Base-by-base conservation (phyloP, 2,113 vertebrate species). In the Plecturocebus donacophilus region DNA sequence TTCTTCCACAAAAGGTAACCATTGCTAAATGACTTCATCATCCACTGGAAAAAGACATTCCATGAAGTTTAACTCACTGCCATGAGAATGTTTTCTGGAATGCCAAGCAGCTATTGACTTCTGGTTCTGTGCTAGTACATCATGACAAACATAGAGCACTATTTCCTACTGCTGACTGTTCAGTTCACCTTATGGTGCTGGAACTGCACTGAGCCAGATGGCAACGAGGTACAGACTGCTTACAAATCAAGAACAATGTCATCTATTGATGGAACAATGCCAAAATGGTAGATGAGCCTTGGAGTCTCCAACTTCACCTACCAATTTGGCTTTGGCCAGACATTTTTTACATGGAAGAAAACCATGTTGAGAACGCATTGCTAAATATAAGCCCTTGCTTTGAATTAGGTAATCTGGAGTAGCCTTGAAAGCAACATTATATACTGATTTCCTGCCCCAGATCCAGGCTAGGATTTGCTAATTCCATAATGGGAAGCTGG, bases 1-100 rank as follows among this genome's bases (percentile, higher is more conserved):
- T 98, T 97, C 93, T 97, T 97, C 95, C 89, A 91, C 75, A 97
- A 97, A 97, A 97, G 96, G 96, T 93, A 97, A 97, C 58, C 77
- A 61, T 77, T 91, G 82, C 68, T 93, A 91, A 95, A 90, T 32
- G 32, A 94, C 61, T 93, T 97, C 61, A 96, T 95, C 91, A 75
- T 66, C 25, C 79, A 94, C 83, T 95, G 96, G 94, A 95, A 97
- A 97, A 87, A 96, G 79, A 94, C 83, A 96, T 97, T 97, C 94
- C 97, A 95, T 75, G 89, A 93, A 96, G 96, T 96, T 97, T 83
- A 97, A 91, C 83, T 97, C 94, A 96, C 21, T 58, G 56, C 61
- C 87, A 94, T 92, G 76, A 95, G 96, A 97, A 89, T 61, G 80
- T 90, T 97, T 95, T 96, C 96, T 97, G 95, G 92, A 97, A 97